phyloP scores from a whole-genome alignment of 2,113 vertebrate genomes.

The Embiotoca jacksoni region DNA sequence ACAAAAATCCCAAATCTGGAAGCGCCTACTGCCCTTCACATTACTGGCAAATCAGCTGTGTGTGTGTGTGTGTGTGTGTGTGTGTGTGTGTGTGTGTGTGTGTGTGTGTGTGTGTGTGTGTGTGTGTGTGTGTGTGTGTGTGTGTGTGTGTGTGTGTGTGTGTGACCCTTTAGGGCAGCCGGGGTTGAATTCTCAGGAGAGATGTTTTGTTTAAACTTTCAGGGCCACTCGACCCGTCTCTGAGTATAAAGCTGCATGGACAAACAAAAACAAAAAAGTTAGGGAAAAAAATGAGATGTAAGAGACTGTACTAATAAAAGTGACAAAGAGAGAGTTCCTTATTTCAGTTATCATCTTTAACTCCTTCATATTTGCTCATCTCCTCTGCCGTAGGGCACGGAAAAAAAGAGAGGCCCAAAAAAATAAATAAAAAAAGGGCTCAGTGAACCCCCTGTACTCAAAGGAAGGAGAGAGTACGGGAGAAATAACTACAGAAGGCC shows the following conservation, averaged over 20 bases:
- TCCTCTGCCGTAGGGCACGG: constrained; percentile 61
- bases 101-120: constrained; percentile 19
- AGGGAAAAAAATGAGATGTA: constrained; percentile 18
- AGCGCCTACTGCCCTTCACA: constrained; percentile 54
- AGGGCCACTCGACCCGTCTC: constrained; percentile 59
- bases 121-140: constrained; percentile 46
- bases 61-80: constrained; percentile 19
- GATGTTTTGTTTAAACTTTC: constrained; percentile 76
- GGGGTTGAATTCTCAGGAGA: constrained; percentile 57
- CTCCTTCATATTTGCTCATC: constrained; percentile 63
- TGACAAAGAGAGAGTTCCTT: constrained; percentile 65
- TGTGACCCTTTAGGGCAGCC: constrained; percentile 42
- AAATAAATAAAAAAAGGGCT: constrained; percentile 59
- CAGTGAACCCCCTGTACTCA: constrained; percentile 73
- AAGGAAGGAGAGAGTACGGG: constrained; percentile 49
- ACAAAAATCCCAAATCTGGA: constrained; percentile 66
- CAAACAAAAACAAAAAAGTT: constrained; percentile 38
- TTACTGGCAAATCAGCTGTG: constrained; percentile 66
- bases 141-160: constrained; percentile 31
- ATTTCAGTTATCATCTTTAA: constrained; percentile 68
- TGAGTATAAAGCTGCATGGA: constrained; percentile 46
- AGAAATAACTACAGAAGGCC: constrained; percentile 74
- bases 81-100: constrained; percentile 24
- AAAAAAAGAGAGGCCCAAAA: constrained; percentile 49
- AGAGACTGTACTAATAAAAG: constrained; percentile 63